phyloP scores from a whole-genome alignment of 2,113 vertebrate genomes.

The Steatornis caripensis region DNA sequence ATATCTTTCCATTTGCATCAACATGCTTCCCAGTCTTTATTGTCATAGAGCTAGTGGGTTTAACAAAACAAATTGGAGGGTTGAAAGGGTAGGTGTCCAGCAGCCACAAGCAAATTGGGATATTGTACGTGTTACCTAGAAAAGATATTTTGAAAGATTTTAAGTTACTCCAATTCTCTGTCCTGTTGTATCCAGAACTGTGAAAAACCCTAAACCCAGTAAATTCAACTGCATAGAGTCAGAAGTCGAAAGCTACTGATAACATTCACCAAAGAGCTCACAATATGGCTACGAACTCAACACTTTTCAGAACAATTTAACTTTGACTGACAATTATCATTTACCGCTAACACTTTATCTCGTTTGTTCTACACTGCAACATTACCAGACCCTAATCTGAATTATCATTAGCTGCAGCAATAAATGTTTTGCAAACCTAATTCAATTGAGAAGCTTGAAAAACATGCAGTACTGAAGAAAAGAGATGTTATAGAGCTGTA shows the following conservation, averaged over 20 bases:
- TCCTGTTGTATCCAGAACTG: neutral
- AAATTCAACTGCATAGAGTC: neutral
- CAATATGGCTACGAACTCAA: neutral
- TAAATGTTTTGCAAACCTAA: neutral
- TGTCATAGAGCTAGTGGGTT: constrained; percentile 98
- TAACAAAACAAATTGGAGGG: constrained; percentile 98
- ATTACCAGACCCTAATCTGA: neutral
- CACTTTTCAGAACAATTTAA: neutral
- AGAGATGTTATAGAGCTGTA: neutral
- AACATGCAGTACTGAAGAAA: rapidly evolving
- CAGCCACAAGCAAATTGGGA: constrained; percentile 95
- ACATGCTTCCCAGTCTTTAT: constrained; percentile 98
- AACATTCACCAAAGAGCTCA: neutral
- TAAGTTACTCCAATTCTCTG: neutral
- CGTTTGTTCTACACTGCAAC: neutral
- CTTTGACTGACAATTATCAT: neutral
- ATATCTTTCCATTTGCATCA: constrained; percentile 98
- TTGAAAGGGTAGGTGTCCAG: constrained; percentile 98
- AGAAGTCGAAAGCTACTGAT: neutral
- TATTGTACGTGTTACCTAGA: constrained; percentile 94
- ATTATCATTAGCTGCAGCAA: neutral
- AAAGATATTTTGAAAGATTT: constrained; percentile 24
- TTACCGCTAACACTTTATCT: neutral
- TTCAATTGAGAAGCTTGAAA: neutral
- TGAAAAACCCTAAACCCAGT: neutral